Percentiles rank a stretch among this genome's conserved stretches.
Evolutionary conservation across 2,888 invertebrate species (phyloP).

Genomic region (Cephus runcator): DNA sequence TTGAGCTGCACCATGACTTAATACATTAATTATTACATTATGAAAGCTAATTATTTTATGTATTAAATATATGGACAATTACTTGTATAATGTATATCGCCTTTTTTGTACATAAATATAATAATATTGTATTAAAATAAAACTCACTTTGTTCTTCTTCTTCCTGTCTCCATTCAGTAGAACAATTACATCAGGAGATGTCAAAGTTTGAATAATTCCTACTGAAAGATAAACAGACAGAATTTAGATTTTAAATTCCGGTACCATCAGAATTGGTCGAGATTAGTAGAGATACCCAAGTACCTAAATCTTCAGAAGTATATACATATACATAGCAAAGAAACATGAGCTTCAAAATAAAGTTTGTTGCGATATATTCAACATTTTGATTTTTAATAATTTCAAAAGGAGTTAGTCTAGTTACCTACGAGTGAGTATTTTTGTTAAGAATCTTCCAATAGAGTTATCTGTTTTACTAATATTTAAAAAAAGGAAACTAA

Average conservation of each 20-base stretch:
- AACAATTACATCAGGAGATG: not conserved
- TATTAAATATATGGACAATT: conserved; percentile 46
- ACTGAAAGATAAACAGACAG: no score
- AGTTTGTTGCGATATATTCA: not conserved
- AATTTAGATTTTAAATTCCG: not conserved
- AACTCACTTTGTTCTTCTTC: not conserved
- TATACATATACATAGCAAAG: no score
- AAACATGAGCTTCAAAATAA: not conserved
- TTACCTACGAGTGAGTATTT: not conserved
- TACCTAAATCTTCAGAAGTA: no score
- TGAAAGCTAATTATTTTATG: conserved; percentile 52
- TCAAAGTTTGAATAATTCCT: not conserved
- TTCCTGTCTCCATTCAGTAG: not conserved
- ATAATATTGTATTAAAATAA: conserved; percentile 52
- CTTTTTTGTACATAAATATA: conserved; percentile 60
- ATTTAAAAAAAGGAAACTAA: not conserved
- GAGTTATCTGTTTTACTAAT: not conserved
- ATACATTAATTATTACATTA: conserved; percentile 45
- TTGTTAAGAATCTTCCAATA: not conserved
- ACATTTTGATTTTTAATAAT: not conserved
- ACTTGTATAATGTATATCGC: conserved; percentile 50
- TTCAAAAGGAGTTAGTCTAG: not conserved
- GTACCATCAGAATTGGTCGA: no score
- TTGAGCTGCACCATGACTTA: conserved; percentile 48
- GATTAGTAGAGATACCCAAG: no score